These are phyloP conservation scores for Ceyx melanurus DNA, from an alignment of 2,113 vertebrate genomes.

Conservation along the genomic window DNA sequence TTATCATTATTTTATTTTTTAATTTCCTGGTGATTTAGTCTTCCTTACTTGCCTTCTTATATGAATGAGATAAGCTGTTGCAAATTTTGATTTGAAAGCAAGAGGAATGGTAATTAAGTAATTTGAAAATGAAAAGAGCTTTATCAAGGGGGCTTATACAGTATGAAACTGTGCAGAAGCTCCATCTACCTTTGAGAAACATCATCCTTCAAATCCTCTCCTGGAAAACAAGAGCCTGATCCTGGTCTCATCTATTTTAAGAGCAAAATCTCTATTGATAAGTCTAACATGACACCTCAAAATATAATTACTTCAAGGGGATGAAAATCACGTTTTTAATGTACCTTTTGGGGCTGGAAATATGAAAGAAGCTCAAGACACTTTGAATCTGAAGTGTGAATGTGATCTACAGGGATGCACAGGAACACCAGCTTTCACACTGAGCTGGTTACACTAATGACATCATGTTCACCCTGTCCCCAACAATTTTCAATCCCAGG, in stretches of 20 bases:
- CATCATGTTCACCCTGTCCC: neutral
- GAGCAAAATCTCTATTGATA: neutral
- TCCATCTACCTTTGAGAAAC: neutral
- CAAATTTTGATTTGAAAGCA: conserved; percentile 48
- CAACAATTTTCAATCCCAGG: neutral
- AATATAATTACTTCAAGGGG: neutral
- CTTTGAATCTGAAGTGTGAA: neutral
- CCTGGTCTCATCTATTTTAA: neutral
- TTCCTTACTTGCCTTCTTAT: conserved; percentile 10
- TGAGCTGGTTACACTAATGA: neutral
- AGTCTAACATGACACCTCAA: neutral
- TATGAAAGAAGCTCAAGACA: neutral
- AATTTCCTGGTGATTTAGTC: conserved; percentile 56
- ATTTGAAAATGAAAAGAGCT: conserved; percentile 61
- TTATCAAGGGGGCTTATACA: conserved; percentile 28
- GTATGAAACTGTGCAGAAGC: neutral
- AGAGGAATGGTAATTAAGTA: conserved; percentile 54
- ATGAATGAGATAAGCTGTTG: conserved; percentile 57
- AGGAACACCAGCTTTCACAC: fast-evolving
- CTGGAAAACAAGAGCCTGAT: neutral
- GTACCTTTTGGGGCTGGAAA: neutral
- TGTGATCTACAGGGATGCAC: neutral
- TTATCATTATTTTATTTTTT: conserved; percentile 64
- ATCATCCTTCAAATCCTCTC: neutral
- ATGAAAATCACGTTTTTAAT: neutral